Percentiles rank a stretch among this genome's conserved stretches.
Conservation (phyloP, 2,888 invertebrate genomes). For the Eustalomyia histrio region DNA sequence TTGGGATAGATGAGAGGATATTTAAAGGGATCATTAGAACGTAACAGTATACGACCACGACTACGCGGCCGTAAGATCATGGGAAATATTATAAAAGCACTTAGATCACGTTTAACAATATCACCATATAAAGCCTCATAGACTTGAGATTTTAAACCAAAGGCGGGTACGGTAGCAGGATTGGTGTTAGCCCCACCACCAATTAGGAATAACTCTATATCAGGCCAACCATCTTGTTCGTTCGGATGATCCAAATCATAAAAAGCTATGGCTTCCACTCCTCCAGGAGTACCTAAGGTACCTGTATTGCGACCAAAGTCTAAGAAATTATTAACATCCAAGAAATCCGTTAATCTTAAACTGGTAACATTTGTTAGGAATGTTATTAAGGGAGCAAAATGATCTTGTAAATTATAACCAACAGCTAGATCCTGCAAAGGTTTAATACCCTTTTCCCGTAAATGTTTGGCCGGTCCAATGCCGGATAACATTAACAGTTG, state of each 20-base stretch:
- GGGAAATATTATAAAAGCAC: slow-evolving; percentile 82
- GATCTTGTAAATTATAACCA: slow-evolving; percentile 84
- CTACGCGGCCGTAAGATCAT: slow-evolving; percentile 85
- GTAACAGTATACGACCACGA: slow-evolving; percentile 83
- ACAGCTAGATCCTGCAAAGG: slow-evolving; percentile 83
- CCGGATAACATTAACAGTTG: slow-evolving; percentile 91
- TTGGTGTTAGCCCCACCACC: slow-evolving; percentile 80
- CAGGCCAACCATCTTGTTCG: slow-evolving; percentile 81
- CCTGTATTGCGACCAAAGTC: slow-evolving; percentile 37
- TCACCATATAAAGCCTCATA: slow-evolving; percentile 79
- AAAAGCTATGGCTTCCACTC: slow-evolving; percentile 83
- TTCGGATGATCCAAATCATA: slow-evolving; percentile 82
- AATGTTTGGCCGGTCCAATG: slow-evolving; percentile 83
- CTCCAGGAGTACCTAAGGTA: slow-evolving; percentile 79
- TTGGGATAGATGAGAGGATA: slow-evolving; percentile 86
- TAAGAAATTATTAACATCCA: slow-evolving; percentile 53
- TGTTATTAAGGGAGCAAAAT: slow-evolving; percentile 84
- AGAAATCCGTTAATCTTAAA: slow-evolving; percentile 67
- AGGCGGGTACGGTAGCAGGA: slow-evolving; percentile 72
- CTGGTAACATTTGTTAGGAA: slow-evolving; percentile 80
- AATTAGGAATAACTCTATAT: slow-evolving; percentile 85
- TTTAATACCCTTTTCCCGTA: slow-evolving; percentile 81
- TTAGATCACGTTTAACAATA: slow-evolving; percentile 68
- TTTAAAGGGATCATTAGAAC: slow-evolving; percentile 82
- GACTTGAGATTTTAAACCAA: slow-evolving; percentile 79